Evolutionary conservation across 2,113 vertebrate genomes (phyloP).

Genomic region (Nibea coibor): DNA sequence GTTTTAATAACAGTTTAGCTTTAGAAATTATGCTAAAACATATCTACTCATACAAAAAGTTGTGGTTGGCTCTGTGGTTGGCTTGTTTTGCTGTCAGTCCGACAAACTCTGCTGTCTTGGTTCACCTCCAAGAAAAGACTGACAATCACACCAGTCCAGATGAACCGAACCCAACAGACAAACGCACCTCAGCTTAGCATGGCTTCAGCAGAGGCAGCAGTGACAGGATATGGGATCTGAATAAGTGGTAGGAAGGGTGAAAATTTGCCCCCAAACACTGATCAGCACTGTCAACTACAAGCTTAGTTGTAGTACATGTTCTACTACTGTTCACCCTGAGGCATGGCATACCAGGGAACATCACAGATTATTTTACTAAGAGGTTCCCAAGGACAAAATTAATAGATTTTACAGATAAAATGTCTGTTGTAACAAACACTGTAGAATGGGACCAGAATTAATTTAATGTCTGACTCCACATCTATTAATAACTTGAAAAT

Average conservation of each 20-base stretch:
- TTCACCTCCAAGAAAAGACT: no score
- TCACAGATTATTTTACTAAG: no score
- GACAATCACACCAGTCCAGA: neutral
- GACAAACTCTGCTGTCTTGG: neutral
- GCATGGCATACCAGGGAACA: no score
- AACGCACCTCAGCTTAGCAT: neutral
- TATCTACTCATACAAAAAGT: neutral
- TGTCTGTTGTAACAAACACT: neutral
- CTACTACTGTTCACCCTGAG: no score
- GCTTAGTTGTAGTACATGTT: neutral
- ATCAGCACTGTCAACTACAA: neutral
- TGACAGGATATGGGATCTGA: neutral
- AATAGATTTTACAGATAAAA: no score
- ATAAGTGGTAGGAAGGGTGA: neutral
- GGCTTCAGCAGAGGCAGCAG: neutral
- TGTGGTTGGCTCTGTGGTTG: neutral
- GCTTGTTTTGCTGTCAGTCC: neutral
- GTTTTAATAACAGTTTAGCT: neutral
- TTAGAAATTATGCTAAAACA: neutral
- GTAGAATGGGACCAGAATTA: neutral
- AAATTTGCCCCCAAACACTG: neutral
- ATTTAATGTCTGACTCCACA: neutral
- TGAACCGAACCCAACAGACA: neutral
- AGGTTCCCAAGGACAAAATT: no score
- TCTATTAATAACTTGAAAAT: neutral